A percentile compares a stretch with the other conserved stretches of the same genome.
phyloP scores from a whole-genome alignment of 2,797 vertebrate genomes.

The Brachyrhaphis roseni region DNA sequence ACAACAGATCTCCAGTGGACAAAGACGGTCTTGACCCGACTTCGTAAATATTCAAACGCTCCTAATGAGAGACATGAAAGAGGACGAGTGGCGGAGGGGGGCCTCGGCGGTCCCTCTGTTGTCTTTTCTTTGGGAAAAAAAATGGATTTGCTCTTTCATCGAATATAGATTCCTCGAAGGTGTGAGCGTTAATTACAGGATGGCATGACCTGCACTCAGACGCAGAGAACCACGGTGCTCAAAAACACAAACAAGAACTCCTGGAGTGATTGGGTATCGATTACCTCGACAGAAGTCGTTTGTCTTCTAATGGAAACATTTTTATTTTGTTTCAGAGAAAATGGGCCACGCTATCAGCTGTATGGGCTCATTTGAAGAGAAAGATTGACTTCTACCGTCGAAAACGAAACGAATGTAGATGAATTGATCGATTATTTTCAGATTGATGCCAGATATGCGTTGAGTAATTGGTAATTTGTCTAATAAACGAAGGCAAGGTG shows the following conservation, averaged over 20 bases:
- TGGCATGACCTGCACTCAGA: neutral
- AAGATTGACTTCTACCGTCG: neutral
- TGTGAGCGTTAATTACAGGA: constrained; percentile 42
- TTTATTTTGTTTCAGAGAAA: constrained; percentile 1
- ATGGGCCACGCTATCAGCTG: neutral
- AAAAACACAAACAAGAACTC: constrained; percentile 6
- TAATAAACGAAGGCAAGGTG: neutral
- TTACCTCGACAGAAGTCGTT: constrained; percentile 24
- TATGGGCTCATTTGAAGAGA: constrained; percentile 2
- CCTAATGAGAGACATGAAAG: constrained; percentile 41
- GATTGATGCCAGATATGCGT: neutral
- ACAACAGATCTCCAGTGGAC: constrained; percentile 56
- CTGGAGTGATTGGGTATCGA: constrained; percentile 24
- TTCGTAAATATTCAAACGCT: constrained; percentile 50
- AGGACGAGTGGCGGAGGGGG: constrained; percentile 22
- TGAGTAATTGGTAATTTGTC: too few relatives aligned
- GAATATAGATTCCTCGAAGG: constrained; percentile 17
- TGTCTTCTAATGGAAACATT: constrained; percentile 5
- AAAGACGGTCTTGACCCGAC: constrained; percentile 52
- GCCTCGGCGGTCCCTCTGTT: constrained; percentile 15
- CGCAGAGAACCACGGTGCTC: constrained; percentile 23
- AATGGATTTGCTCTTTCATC: constrained; percentile 37
- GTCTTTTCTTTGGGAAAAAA: constrained; percentile 2
- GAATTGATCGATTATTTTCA: neutral
- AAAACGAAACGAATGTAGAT: neutral